phyloP scores from a whole-genome alignment of 2,888 invertebrate species.

The Andricus quercusramuli region DNA sequence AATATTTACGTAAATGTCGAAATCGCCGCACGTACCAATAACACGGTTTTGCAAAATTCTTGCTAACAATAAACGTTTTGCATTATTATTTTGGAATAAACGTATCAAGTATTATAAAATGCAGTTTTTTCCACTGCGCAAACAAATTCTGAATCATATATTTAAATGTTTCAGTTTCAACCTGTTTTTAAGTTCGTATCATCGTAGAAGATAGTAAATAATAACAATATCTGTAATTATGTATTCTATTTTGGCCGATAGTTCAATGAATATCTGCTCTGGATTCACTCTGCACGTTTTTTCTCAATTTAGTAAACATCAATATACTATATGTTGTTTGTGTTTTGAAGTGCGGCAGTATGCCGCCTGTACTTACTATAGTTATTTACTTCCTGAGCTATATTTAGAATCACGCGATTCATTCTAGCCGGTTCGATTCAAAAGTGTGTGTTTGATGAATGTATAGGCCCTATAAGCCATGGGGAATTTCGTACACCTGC shows the following conservation, averaged over 20 bases:
- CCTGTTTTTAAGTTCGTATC: neutral
- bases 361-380: constrained; percentile 20
- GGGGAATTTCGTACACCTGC: constrained; percentile 15
- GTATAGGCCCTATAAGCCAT: neutral
- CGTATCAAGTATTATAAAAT: neutral
- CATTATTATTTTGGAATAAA: too few relatives aligned
- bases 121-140: neutral
- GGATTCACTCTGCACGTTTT: constrained; percentile 1
- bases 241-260: neutral
- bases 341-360: constrained; percentile 32
- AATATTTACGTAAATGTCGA: too few relatives aligned
- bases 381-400: constrained; percentile 34
- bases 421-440: constrained; percentile 26
- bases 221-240: neutral
- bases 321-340: constrained; percentile 37
- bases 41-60: too few relatives aligned
- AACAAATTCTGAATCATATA: neutral
- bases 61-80: too few relatives aligned
- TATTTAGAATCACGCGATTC: constrained; percentile 30
- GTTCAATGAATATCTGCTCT: neutral
- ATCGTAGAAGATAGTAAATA: neutral
- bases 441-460: constrained; percentile 14
- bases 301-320: constrained; percentile 36
- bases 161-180: neutral
- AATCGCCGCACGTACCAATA: too few relatives aligned